Percentiles rank a stretch among this genome's conserved stretches.
Evolutionary conservation across 1,140 invertebrate species (phyloP).

Genomic region (Spodoptera litura): DNA sequence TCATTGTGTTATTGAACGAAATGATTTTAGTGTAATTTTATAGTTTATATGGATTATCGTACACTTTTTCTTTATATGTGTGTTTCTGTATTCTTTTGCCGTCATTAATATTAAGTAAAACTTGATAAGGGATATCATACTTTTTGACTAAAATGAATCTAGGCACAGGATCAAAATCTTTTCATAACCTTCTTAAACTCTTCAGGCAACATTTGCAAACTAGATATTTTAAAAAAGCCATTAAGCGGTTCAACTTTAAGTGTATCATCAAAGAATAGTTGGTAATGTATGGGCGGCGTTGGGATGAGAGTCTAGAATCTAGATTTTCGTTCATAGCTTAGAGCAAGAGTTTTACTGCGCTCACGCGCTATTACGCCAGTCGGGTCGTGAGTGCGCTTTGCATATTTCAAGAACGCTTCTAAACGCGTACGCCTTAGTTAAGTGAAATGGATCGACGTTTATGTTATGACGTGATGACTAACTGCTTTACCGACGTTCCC

Average conservation of each 20-base stretch:
- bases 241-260: conserved; percentile 34
- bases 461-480: conserved; percentile 73
- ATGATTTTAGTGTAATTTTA: too few relatives aligned
- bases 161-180: too few relatives aligned
- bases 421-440: conserved; percentile 73
- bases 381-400: conserved; percentile 81
- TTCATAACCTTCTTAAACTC: neutral
- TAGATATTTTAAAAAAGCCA: conserved; percentile 9
- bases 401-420: conserved; percentile 78
- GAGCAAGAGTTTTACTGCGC: conserved; percentile 63
- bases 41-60: too few relatives aligned
- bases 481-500: conserved; percentile 66
- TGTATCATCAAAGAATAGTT: conserved; percentile 52
- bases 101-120: too few relatives aligned
- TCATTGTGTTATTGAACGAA: too few relatives aligned
- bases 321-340: conserved; percentile 47
- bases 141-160: too few relatives aligned
- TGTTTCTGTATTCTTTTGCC: too few relatives aligned
- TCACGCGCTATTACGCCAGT: conserved; percentile 76
- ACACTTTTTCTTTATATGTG: too few relatives aligned
- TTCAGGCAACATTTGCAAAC: neutral
- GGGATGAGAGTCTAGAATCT: conserved; percentile 58
- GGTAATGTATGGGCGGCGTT: conserved; percentile 62
- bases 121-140: too few relatives aligned
- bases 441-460: conserved; percentile 79